Evolutionary conservation across 2,113 vertebrate species (phyloP).

Genomic region (Zosterops hypoxanthus): DNA sequence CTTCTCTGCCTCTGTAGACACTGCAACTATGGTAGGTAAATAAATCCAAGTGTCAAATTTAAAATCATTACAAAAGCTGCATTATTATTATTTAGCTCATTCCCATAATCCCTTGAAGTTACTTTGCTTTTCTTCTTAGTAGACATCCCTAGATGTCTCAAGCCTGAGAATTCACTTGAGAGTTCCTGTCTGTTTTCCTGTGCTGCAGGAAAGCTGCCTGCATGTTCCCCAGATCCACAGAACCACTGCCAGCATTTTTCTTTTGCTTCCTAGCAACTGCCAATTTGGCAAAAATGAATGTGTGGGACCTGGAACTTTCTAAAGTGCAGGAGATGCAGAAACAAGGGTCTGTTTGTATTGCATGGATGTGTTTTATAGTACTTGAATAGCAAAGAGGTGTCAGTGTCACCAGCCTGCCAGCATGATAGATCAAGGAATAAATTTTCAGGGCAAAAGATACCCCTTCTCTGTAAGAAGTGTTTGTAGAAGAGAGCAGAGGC

Average conservation of each 20-base stretch:
- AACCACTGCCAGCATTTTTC: conserved; percentile 63
- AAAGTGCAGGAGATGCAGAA: conserved; percentile 54
- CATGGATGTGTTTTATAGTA: conserved; percentile 31
- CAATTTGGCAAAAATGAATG: conserved; percentile 58
- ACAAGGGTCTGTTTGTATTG: conserved; percentile 54
- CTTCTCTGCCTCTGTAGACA: not conserved
- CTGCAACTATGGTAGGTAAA: not conserved
- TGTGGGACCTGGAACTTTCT: conserved; percentile 57
- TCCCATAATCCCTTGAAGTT: not conserved
- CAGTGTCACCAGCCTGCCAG: conserved; percentile 48
- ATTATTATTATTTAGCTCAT: not conserved
- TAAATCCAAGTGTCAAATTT: not conserved
- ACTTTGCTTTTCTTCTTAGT: not conserved
- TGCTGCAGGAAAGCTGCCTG: conserved; percentile 32
- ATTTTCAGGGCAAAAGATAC: conserved; percentile 51
- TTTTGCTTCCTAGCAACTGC: conserved; percentile 59
- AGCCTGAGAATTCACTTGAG: conserved; percentile 20
- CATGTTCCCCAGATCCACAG: conserved; percentile 16
- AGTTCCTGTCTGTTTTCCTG: conserved; percentile 48
- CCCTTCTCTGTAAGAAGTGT: conserved; percentile 2
- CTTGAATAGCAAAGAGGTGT: conserved; percentile 52
- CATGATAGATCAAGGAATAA: conserved; percentile 52
- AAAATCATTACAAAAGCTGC: not conserved
- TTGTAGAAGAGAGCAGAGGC: not conserved
- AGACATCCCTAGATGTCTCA: not conserved